Conservation (phyloP, 2,888 invertebrate species). For the Heliconius erato region DNA sequence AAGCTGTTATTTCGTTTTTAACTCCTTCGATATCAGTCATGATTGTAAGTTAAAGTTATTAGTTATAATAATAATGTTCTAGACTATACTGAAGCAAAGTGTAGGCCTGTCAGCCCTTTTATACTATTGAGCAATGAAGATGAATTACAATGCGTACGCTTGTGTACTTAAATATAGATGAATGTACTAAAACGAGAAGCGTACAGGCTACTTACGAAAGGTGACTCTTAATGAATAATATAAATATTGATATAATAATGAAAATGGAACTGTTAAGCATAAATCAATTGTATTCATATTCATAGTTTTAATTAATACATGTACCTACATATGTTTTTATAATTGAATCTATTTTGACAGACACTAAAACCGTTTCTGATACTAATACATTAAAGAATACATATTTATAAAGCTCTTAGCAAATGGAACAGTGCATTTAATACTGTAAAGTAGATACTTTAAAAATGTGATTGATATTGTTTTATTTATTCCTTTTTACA, state of each 20-base stretch:
- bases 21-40: constrained; percentile 55
- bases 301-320: background rate
- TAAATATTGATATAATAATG: background rate
- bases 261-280: background rate
- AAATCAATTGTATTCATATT: background rate
- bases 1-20: constrained; percentile 73
- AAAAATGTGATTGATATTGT: too few relatives aligned
- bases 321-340: too few relatives aligned
- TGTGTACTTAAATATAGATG: background rate
- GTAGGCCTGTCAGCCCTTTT: background rate
- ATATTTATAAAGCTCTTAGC: too few relatives aligned
- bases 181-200: background rate
- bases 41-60: constrained; percentile 43
- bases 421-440: too few relatives aligned
- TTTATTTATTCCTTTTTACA: too few relatives aligned
- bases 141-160: background rate
- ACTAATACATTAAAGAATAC: too few relatives aligned
- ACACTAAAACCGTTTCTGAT: too few relatives aligned
- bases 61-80: constrained; percentile 36
- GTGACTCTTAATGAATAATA: constrained; percentile 14
- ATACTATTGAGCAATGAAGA: background rate
- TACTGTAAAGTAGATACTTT: too few relatives aligned
- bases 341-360: too few relatives aligned
- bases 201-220: background rate
- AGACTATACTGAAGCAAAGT: background rate